Evolutionary conservation across 2,888 invertebrate species (phyloP), one percentile per base, ranked within the genome.

Genomic region (Therioaphis trifolii): DNA sequence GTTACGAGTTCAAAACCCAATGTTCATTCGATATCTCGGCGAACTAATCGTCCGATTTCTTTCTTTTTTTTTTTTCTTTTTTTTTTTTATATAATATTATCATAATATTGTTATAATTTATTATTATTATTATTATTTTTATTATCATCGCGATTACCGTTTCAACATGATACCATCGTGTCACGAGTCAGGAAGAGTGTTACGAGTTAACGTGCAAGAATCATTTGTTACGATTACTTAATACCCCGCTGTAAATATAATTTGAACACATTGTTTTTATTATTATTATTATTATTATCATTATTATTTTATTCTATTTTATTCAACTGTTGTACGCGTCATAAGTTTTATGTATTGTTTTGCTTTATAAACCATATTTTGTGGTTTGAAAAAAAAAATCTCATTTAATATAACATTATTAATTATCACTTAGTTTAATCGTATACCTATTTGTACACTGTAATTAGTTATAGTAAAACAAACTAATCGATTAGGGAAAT

Each of bases 391-490:
- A 63, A 58, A n/a, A n/a, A 75, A 49, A 24, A 43, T 75, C 63
- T 77, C 77, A 66, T 49, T 49, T n/a, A 29, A 12, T 52, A 29
- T 14, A 46, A 75, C 40, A 46, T 76, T 18, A 43, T 43, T 43
- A 27, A 63, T 76, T n/a, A 77, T 77, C 21, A 76, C 21, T 21
- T 77, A 63, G n/a, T 63, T 63, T 77, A 49, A 66, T 66, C 29
- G n/a, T 46, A 49, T 52, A 46, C 29, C 5, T 11, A 40, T 2
- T 11, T 24, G 27, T 27, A 9, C 11, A n/a, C n/a, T n/a, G n/a
- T n/a, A n/a, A n/a, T n/a, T n/a, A n/a, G n/a, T n/a, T n/a, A n/a
- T 75, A 75, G 24, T 15, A 35, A 66, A 77, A 49, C 21, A 66
- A 77, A 46, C 66, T 49, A 66, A 46, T 76, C 27, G 4, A 49